These are phyloP conservation scores for Anagrus nilaparvatae DNA, from an alignment of 1,140 invertebrate genomes.

Conservation along the genomic window DNA sequence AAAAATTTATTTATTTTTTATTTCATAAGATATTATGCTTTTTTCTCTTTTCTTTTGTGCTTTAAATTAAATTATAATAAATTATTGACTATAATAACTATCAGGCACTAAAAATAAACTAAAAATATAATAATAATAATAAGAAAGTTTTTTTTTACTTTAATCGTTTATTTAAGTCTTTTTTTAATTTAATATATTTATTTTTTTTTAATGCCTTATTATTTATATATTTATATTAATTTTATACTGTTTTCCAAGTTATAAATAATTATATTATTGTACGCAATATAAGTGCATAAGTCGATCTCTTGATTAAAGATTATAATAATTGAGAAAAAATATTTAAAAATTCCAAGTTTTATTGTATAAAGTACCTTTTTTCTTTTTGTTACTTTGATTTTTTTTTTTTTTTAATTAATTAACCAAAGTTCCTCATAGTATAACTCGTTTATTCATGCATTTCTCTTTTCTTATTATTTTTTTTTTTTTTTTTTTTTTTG, in stretches of 20 bases:
- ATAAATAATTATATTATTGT: slow-evolving; percentile 20
- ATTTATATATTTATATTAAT: slow-evolving; percentile 44
- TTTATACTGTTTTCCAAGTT: slow-evolving; percentile 38
- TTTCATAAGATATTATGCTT: neutral
- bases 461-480: slow-evolving; percentile 13
- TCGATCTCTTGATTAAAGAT: slow-evolving; percentile 42
- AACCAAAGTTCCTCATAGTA: slow-evolving; percentile 12
- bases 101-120: neutral
- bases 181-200: slow-evolving; percentile 44
- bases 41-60: slow-evolving; percentile 14
- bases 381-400: slow-evolving; percentile 17
- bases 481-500: slow-evolving; percentile 11
- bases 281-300: slow-evolving; percentile 24
- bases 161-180: slow-evolving; percentile 32
- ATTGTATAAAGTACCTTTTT: slow-evolving; percentile 30
- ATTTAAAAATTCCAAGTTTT: too few species aligned
- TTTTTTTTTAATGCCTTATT: slow-evolving; percentile 40
- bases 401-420: slow-evolving; percentile 11
- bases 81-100: neutral
- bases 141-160: slow-evolving; percentile 4
- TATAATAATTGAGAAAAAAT: too few species aligned
- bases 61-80: slow-evolving; percentile 17
- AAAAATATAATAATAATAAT: neutral
- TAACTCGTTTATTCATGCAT: slow-evolving; percentile 15
- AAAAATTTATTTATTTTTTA: neutral